Evolutionary conservation across 2,113 vertebrate species (phyloP), one percentile per base, ranked within the genome.

Genomic region (Grus americana): DNA sequence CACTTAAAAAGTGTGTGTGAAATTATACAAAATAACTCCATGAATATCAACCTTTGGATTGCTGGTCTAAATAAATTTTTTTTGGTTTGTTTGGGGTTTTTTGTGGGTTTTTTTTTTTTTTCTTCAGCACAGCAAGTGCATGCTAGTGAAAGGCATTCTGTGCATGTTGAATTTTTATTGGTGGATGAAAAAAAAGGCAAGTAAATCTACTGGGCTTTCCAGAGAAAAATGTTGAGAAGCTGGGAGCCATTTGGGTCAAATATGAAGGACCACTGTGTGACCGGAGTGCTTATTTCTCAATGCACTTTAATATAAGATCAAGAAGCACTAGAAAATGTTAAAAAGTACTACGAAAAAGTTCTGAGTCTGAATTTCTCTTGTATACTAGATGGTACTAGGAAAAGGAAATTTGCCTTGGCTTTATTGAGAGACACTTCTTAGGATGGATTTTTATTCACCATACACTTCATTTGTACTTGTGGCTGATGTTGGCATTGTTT

Each of bases 391-490:
- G 7, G 15, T 49, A 38, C 5, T 15, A 5, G 24, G 30, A 90
- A 89, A 54, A 9, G 4, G 2, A 16, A 79, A 58, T 61, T 90
- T 92, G 3, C 21, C 16, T 74, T 50, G 9, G 3, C 0, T 70
- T 68, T 83, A 21, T 26, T 27, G 9, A 68, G 44, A 42, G 20
- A 38, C 6, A 46, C 9, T 68, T 75, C 46, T 62, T 50, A 79
- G 5, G 14, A 40, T 1, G 0, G 2, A 21, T 44, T 82, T 84
- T 72, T 3, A 66, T 54, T 88, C 12, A 66, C 29, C 52, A 1
- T 59, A 27, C 3, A 1, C 13, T 72, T 79, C 4, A 12, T 59
- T 79, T 88, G 3, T 46, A 58, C 6, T 76, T 13, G 5, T 86
- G 27, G 4, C 1, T 83, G 74, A 70, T 20, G 4, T n/a, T 87